Evolutionary conservation across 1,140 invertebrate species (phyloP), one percentile per base, ranked within the genome.

Genomic region (Penaeus indicus): DNA sequence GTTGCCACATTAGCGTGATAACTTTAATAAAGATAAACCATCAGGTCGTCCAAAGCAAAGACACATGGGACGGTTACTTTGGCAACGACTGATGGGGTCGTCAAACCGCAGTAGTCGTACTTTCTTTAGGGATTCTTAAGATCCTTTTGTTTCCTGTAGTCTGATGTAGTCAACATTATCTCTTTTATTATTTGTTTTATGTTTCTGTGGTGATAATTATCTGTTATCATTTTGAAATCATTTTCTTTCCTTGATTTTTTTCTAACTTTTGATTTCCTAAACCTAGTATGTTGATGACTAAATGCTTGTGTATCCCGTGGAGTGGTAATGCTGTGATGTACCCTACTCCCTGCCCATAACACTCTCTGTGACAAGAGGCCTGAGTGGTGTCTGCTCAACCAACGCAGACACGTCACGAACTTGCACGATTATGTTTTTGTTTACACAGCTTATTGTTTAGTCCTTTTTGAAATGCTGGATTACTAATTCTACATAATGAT

Each of bases 291-390:
- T 83, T 83, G 81, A 83, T 83, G 69, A 84, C 72, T 47, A 69
- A 81, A 27, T 64, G 82, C 82, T 84, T 84, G 62, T 84, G 82
- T 84, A 69, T 16, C 82, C 82, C 32, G 82, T 84, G 82, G 64
- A n/a, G 62, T 84, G 47, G 16, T 72, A 84, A 64, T 67, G 82
- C 81, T 84, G 82, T 84, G 64, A 18, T 84, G 82, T 84, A 84
- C 82, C 82, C 82, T 84, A 67, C 42, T 67, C 38, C 32, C 64
- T 78, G 75, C 75, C 75, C 22, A 21, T 7, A 78, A 78, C 75
- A 78, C 75, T 78, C 75, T 47, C 75, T 78, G 47, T 27, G 75
- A 78, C 75, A 78, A 47, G 32, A 78, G 75, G 32, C 75, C n/a
- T 78, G 75, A 27, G 75, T n/a, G 22, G 21, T 72, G 21, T 78